Evolutionary conservation across 2,113 vertebrate genomes (phyloP), one percentile per base, ranked within the genome.

Genomic region (Microcebus tavaratra): DNA sequence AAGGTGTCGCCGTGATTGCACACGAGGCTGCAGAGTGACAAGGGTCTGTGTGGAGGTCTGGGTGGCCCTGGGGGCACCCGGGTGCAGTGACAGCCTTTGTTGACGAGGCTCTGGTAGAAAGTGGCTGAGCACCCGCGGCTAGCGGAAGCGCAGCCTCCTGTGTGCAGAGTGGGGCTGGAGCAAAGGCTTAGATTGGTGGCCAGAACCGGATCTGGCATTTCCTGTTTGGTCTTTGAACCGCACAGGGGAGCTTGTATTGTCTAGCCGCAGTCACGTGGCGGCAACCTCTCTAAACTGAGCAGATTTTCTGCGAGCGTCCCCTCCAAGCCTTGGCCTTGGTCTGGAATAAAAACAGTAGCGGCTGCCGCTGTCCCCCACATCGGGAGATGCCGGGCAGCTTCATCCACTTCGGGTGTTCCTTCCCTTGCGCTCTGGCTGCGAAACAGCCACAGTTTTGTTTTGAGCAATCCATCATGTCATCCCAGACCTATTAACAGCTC

Each of bases 381-480:
- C n/a, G 78, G 68, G 42, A 15, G 42, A 14, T 2, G 3, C 67
- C 5, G 31, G 48, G 27, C 20, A 31, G 79, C 4, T 3, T 31
- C 17, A 0, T 27, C n/a, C 13, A 0, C 23, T 9, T 23, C 0
- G 0, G 13, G 13, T 4, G 29, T 25, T 9, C 82, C n/a, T 63
- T 18, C 39, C 36, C 36, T 42, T 23, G 34, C 1, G 0, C 27
- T 55, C 63, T 42, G 67, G 23, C 23, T 20, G 70, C 15, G 68
- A 87, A 53, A 18, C 84, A 55, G 79, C 36, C 42, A 5, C 29
- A 4, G 55, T 20, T 75, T 67, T 31, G 34, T 55, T 79, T 21
- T 17, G 36, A 84, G 65, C 0, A 27, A 53, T 89, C 76, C 6
- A 11, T 53, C 5, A 65, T 6, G 17, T 11, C 0, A 8, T 34